A percentile compares a stretch with the other conserved stretches of the same genome.
These are phyloP conservation scores for Polydrusus tereticollis DNA, from an alignment of 2,888 invertebrate genomes.

Conservation along the genomic window DNA sequence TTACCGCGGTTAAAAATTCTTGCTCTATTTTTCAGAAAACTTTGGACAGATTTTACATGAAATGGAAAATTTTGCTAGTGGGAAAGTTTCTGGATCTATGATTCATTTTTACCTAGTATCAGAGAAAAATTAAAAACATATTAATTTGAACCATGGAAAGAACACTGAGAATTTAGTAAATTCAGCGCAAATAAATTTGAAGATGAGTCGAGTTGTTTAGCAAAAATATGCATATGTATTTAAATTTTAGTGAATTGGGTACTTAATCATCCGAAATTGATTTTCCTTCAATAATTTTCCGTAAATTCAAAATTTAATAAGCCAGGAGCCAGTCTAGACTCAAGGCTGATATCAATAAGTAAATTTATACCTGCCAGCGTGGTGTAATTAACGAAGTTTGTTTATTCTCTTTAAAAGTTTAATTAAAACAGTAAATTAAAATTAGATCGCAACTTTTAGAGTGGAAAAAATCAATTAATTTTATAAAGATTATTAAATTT, in stretches of 20 bases:
- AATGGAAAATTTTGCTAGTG: conserved; percentile 25
- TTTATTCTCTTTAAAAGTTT: conserved; percentile 13
- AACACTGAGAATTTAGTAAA: no score
- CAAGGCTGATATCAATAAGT: conserved; percentile 2
- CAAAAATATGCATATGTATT: neutral
- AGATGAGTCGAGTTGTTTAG: no score
- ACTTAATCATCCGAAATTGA: neutral
- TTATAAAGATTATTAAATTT: neutral
- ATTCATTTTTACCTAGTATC: no score
- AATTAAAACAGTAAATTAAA: conserved; percentile 19
- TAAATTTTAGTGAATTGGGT: neutral
- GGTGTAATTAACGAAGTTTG: conserved; percentile 8
- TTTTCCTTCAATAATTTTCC: conserved; percentile 1
- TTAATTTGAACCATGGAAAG: no score
- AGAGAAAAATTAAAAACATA: no score
- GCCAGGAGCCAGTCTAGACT: neutral
- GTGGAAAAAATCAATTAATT: conserved; percentile 18
- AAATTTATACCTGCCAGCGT: conserved; percentile 17
- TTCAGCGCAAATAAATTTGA: no score
- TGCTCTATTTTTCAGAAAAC: conserved; percentile 35
- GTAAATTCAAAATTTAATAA: conserved; percentile 6
- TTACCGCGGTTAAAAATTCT: conserved; percentile 39
- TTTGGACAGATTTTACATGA: conserved; percentile 26
- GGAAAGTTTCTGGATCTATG: neutral
- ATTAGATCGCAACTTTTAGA: conserved; percentile 8